These are phyloP conservation scores for Gerris lacustris DNA, from an alignment of 2,888 invertebrate species.

Conservation along the genomic window DNA sequence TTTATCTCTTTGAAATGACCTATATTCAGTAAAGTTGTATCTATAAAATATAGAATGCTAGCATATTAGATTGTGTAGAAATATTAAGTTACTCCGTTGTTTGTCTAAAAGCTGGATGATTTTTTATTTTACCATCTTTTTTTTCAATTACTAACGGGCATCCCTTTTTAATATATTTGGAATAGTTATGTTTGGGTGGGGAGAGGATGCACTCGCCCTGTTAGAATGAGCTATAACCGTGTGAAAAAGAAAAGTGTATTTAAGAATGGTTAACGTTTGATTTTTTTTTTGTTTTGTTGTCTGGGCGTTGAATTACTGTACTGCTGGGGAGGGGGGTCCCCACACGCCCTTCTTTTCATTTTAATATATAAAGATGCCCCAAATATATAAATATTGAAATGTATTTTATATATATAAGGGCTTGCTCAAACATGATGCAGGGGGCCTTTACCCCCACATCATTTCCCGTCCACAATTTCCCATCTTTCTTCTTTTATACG, in stretches of 20 bases:
- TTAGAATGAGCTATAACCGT: too few relatives aligned
- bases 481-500: not conserved
- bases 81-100: too few relatives aligned
- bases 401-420: not conserved
- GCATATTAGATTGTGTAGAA: too few relatives aligned
- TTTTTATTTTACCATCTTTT: too few relatives aligned
- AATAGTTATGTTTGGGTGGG: too few relatives aligned
- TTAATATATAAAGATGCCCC: not conserved
- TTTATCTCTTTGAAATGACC: too few relatives aligned
- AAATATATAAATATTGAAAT: not conserved
- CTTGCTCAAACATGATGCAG: not conserved
- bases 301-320: not conserved
- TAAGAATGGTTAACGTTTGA: not conserved
- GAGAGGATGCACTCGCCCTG: too few relatives aligned
- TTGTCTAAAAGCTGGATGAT: too few relatives aligned
- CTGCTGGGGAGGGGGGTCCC: constrained; percentile 2
- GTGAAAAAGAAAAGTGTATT: not conserved
- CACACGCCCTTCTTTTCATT: not conserved
- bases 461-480: constrained; percentile 1
- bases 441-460: not conserved
- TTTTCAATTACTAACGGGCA: too few relatives aligned
- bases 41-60: too few relatives aligned
- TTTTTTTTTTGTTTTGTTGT: not conserved
- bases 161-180: too few relatives aligned
- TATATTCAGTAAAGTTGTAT: too few relatives aligned